Evolutionary conservation across 1,140 invertebrate species (phyloP).

Genomic region (Rhagoletis pomonella): DNA sequence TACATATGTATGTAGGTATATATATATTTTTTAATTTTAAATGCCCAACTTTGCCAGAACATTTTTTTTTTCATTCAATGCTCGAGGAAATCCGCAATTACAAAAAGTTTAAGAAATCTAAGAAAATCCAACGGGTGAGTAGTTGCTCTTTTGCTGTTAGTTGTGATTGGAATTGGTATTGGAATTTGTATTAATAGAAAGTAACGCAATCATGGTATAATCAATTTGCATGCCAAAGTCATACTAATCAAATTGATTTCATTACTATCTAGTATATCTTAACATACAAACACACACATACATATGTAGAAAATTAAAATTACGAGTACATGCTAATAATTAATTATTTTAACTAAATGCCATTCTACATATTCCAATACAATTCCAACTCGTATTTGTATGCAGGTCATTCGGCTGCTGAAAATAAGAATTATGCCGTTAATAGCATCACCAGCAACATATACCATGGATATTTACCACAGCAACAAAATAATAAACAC

Average conservation of each 20-base stretch:
- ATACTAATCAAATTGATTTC: neutral
- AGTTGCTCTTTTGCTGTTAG: too few species aligned
- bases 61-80: too few species aligned
- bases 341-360: neutral
- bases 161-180: neutral
- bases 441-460: constrained; percentile 39
- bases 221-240: neutral
- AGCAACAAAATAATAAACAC: constrained; percentile 55
- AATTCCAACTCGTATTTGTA: constrained; percentile 33
- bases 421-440: constrained; percentile 48
- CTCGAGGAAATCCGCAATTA: too few species aligned
- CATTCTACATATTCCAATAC: neutral
- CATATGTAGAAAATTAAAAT: too few species aligned
- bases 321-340: too few species aligned
- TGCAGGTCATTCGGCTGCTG: constrained; percentile 53
- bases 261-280: too few species aligned
- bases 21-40: too few species aligned
- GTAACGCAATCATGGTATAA: neutral
- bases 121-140: too few species aligned
- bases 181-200: neutral
- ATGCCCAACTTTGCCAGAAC: too few species aligned
- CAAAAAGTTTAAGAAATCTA: too few species aligned
- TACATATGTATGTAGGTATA: too few species aligned
- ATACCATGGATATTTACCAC: constrained; percentile 32
- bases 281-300: too few species aligned